Base-by-base conservation (phyloP, 1,140 invertebrate genomes). In the Ceratoteleas bidentatus region DNA sequence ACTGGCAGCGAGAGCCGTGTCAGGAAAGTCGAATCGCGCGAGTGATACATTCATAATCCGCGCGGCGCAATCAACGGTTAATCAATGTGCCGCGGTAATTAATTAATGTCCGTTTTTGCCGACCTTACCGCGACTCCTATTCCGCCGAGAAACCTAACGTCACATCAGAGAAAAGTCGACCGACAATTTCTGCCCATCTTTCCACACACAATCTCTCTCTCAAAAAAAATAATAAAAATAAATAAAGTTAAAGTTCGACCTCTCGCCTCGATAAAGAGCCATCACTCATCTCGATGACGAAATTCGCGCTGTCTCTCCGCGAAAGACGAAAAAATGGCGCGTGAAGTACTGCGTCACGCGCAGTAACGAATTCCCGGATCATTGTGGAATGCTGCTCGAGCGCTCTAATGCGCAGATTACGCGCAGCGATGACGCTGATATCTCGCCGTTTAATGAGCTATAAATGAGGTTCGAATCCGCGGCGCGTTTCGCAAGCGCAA, bases 81-180 rank as follows among this genome's bases (percentile, higher is more conserved):
- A 81, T 81, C 65, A 70, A 68, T 62, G 70, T 65, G 68, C 43
- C 69, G 34, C n/a, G 2, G 34, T 57, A 74, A 80, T 68, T 61
- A 69, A 74, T 80, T 74, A 66, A 72, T 66, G 24, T 24, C 57
- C 47, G n/a, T 65, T 79, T 76, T 79, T 72, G 49, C 61, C 2
- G 9, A 33, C 45, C 54, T 66, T 62, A 68, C 24, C 4, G 24
- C 1, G 24, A 24, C 24, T 24, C 24, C 1, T 24, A 4, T 24
- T 24, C 24, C 24, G 24, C 24, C 24, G 24, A n/a, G n/a, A n/a
- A n/a, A n/a, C n/a, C n/a, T n/a, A n/a, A 24, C 24, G 24, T 24
- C 24, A 24, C 24, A 24, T 24, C 24, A 24, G 4, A 24, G 24
- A 24, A 24, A 24, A 24, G 4, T 24, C 24, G 24, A 24, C 24